Percentiles rank a stretch among this genome's conserved stretches.
Conservation (phyloP, 2,888 invertebrate species). For the Coelogynopora nodosa region DNA sequence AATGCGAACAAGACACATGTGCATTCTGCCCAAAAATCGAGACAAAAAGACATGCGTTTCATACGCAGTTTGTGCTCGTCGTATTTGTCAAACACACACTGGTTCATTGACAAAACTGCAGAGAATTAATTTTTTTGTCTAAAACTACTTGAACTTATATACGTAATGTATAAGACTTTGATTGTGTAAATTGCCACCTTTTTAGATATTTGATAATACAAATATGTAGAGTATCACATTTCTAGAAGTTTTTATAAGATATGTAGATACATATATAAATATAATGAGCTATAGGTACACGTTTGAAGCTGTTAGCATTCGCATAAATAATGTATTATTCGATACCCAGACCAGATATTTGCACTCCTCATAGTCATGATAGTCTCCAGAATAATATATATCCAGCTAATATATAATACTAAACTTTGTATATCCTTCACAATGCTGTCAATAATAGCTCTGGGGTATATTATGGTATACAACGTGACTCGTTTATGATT, state of each 20-base stretch:
- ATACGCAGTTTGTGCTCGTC: not conserved
- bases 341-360: not conserved
- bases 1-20: no score
- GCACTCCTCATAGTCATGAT: not conserved
- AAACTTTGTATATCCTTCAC: not conserved
- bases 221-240: not conserved
- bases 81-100: slow-evolving; percentile 5
- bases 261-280: no score
- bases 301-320: not conserved
- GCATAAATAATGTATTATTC: not conserved
- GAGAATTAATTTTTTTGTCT: not conserved
- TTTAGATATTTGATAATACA: not conserved
- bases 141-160: not conserved
- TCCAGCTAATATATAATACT: no score
- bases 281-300: no score
- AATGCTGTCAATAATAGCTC: not conserved
- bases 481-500: not conserved
- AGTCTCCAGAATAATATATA: not conserved
- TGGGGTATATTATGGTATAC: no score
- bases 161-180: not conserved
- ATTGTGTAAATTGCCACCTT: not conserved
- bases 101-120: not conserved
- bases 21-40: no score
- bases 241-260: no score
- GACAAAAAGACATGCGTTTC: slow-evolving; percentile 18